phyloP scores from a whole-genome alignment of 1,140 invertebrate species.

The Brachystomella parvula region DNA sequence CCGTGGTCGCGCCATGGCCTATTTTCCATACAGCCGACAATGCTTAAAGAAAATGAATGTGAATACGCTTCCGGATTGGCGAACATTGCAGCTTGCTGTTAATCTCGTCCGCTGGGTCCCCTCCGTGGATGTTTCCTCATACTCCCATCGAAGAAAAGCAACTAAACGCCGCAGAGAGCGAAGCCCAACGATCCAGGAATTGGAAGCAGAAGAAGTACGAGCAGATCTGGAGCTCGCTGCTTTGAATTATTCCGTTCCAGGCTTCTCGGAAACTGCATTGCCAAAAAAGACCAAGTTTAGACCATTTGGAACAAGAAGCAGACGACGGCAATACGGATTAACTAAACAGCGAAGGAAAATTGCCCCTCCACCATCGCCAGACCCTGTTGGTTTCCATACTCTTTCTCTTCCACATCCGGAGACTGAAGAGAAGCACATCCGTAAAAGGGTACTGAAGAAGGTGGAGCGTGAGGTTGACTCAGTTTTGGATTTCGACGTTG shows the following conservation, averaged over 20 bases:
- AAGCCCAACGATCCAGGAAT: conserved; percentile 3
- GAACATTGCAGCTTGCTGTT: conserved; percentile 9
- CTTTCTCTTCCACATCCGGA: no score
- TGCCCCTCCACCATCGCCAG: no score
- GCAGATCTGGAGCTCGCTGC: background rate
- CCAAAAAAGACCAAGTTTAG: no score
- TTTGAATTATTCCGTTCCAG: background rate
- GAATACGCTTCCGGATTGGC: conserved; percentile 17
- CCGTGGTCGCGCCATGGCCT: conserved; percentile 1
- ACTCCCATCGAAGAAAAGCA: conserved; percentile 6
- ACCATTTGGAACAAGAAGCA: no score
- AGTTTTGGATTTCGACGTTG: no score
- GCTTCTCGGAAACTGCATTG: background rate
- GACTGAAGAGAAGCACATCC: no score
- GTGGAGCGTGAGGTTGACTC: no score
- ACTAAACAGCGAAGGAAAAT: no score
- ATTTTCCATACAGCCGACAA: conserved; percentile 19
- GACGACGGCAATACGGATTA: no score
- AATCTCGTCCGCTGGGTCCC: conserved; percentile 22
- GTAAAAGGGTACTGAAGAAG: no score
- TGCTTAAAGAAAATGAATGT: background rate
- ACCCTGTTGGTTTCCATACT: no score
- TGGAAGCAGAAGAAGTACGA: background rate
- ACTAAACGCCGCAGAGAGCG: background rate
- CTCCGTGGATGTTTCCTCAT: background rate